Conservation (phyloP, 2,113 vertebrate species). For the Hiodon alosoides region DNA sequence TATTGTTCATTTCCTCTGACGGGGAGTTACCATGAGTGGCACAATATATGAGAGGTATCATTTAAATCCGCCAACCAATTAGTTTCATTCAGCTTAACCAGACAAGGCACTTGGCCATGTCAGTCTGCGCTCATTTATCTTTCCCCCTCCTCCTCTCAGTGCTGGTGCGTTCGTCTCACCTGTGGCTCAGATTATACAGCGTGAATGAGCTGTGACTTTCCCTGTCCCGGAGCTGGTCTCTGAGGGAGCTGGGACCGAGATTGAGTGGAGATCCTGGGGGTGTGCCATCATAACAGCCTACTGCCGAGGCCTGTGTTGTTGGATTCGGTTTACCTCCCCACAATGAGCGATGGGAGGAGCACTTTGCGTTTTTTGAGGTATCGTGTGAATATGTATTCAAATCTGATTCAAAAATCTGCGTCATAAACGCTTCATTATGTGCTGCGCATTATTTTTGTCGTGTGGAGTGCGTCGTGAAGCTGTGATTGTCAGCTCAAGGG, state of each 20-base stretch:
- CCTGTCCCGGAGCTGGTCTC: neutral
- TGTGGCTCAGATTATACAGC: neutral
- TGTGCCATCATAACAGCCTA: too few species aligned
- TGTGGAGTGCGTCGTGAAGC: too few species aligned
- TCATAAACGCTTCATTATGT: too few species aligned
- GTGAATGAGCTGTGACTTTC: neutral
- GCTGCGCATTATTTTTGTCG: too few species aligned
- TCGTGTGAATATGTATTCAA: too few species aligned
- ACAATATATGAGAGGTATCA: neutral
- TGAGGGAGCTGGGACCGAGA: neutral
- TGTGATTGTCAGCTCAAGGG: too few species aligned
- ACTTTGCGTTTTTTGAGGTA: too few species aligned
- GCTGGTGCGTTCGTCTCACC: neutral
- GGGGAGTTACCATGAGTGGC: neutral
- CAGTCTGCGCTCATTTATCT: neutral
- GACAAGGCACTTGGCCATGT: neutral
- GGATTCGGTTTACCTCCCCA: too few species aligned
- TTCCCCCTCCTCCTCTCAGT: neutral
- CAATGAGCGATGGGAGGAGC: too few species aligned
- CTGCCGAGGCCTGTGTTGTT: too few species aligned
- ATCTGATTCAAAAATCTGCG: too few species aligned
- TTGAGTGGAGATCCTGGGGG: neutral
- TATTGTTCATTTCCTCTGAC: neutral
- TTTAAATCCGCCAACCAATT: neutral
- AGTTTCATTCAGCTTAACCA: neutral